phyloP scores from a whole-genome alignment of 2,797 vertebrate genomes.

The Masticophis lateralis region DNA sequence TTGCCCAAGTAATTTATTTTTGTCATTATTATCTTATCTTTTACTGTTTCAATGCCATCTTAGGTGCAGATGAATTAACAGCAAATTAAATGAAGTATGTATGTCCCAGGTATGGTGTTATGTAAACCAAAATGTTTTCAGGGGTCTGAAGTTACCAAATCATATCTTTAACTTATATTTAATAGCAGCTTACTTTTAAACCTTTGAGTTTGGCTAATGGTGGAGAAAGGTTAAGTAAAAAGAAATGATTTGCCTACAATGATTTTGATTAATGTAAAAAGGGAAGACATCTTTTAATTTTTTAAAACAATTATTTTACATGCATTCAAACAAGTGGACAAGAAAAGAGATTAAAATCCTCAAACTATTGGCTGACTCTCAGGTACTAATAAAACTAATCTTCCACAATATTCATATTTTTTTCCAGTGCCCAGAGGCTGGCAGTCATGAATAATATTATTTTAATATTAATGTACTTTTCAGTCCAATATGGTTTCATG shows the following conservation, averaged over 20 bases:
- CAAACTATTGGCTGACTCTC: not conserved
- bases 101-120: not conserved
- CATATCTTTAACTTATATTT: not conserved
- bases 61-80: not conserved
- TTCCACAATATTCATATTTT: not conserved
- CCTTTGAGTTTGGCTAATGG: not conserved
- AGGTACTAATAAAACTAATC: not conserved
- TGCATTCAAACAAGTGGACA: not conserved
- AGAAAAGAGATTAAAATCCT: not conserved
- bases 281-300: not conserved
- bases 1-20: not conserved
- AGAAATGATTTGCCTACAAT: not conserved
- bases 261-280: not conserved
- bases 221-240: not conserved
- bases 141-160: not conserved
- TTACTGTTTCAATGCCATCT: not conserved
- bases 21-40: not conserved
- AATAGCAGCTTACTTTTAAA: not conserved
- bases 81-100: not conserved
- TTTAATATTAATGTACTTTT: not conserved
- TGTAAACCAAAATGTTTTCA: not conserved
- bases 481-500: not conserved
- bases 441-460: not conserved
- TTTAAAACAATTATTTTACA: not conserved
- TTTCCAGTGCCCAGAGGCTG: not conserved